A percentile compares a stretch with the other conserved stretches of the same genome.
Conservation (phyloP, 92 coral and sea anemone species). For the Hydrozoanthus gracilis region DNA sequence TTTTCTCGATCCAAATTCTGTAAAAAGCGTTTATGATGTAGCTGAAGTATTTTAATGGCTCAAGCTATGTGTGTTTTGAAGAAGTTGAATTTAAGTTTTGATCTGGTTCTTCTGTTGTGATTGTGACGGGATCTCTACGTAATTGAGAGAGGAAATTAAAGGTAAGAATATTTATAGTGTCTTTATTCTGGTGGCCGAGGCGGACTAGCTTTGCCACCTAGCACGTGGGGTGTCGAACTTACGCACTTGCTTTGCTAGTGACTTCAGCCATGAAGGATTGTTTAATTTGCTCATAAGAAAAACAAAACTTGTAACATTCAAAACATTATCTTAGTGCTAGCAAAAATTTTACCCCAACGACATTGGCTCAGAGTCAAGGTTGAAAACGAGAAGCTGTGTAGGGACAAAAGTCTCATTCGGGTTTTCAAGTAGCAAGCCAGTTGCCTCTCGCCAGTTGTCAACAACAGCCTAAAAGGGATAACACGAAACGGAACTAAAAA, state of each 20-base stretch:
- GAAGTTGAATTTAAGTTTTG: neutral
- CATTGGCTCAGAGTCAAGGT: neutral
- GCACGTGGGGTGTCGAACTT: constrained; percentile 41
- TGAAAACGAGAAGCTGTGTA: neutral
- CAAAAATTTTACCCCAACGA: neutral
- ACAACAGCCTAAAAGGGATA: too few relatives aligned
- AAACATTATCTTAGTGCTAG: neutral
- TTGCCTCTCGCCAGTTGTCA: too few relatives aligned
- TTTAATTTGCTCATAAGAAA: neutral
- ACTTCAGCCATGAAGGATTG: neutral
- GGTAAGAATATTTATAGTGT: constrained; percentile 47
- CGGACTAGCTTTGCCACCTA: constrained; percentile 6
- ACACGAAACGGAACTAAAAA: neutral
- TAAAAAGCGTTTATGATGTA: neutral
- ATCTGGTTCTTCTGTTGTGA: constrained; percentile 18
- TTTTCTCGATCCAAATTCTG: constrained; percentile 23
- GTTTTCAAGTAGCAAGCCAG: too few relatives aligned
- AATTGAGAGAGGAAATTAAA: constrained; percentile 46
- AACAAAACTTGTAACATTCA: neutral
- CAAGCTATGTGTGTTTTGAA: neutral
- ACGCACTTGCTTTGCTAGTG: constrained; percentile 3
- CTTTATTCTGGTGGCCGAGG: constrained; percentile 28
- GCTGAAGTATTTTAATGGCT: neutral
- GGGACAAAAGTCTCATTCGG: too few relatives aligned
- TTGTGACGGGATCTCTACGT: constrained; percentile 30